A percentile compares a stretch with the other conserved stretches of the same genome.
Evolutionary conservation across 1,140 invertebrate species (phyloP).

Genomic region (Listronotus bonariensis): DNA sequence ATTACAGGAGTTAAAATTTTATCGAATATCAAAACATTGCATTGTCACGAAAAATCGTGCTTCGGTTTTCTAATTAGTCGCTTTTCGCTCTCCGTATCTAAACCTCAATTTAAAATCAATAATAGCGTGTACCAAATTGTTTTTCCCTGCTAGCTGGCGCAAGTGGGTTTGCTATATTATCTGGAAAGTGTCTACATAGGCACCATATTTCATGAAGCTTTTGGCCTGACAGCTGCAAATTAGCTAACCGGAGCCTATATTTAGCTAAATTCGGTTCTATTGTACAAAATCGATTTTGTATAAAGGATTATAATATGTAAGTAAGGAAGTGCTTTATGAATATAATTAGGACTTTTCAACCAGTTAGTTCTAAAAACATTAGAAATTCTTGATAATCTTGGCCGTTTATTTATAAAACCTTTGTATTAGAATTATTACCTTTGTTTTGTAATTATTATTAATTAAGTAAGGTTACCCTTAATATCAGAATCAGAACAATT

Average conservation of each 20-base stretch:
- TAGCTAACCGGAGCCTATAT: conserved; percentile 35
- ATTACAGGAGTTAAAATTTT: too few relatives aligned
- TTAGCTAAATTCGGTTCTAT: conserved; percentile 26
- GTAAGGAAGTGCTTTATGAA: conserved; percentile 12
- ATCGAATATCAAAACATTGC: conserved; percentile 11
- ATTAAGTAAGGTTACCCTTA: too few relatives aligned
- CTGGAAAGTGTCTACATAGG: conserved; percentile 36
- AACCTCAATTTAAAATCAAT: conserved; percentile 30
- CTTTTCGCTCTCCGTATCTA: conserved; percentile 13
- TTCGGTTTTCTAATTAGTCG: conserved; percentile 18
- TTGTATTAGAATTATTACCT: too few relatives aligned
- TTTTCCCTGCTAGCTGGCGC: conserved; percentile 22
- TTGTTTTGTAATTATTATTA: too few relatives aligned
- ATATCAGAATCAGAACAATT: too few relatives aligned
- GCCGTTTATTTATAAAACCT: too few relatives aligned
- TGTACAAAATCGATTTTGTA: conserved; percentile 14
- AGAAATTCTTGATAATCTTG: too few relatives aligned
- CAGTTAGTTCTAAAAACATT: too few relatives aligned
- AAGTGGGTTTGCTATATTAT: conserved; percentile 34
- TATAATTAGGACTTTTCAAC: background rate
- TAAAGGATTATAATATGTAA: background rate
- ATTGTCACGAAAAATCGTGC: conserved; percentile 19
- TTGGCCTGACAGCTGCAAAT: conserved; percentile 36
- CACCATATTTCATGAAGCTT: conserved; percentile 36
- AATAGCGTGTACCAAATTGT: conserved; percentile 35